Evolutionary conservation across 2,113 vertebrate genomes (phyloP), one percentile per base, ranked within the genome.

Genomic region (Lepus timidus): DNA sequence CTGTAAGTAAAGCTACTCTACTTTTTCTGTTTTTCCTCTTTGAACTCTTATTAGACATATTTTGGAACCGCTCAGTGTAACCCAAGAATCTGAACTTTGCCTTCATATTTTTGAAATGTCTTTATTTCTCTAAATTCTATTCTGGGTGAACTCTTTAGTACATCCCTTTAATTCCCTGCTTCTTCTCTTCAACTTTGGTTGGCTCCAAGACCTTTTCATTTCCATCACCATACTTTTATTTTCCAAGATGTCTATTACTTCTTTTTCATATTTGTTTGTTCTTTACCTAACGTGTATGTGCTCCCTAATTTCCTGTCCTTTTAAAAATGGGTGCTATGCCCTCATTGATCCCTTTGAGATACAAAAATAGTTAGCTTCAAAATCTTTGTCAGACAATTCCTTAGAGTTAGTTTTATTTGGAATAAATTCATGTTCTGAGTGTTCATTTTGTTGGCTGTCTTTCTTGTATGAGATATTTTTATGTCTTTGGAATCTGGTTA

Each of bases 221-320:
- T 91, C 68, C 85, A 33, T 90, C 55, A 75, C 12, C 22, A 61
- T 55, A 58, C 55, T 89, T 74, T 76, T 91, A 80, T 87, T 87
- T 86, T 88, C 23, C 5, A 84, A 87, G 29, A 93, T 83, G 88
- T 92, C 11, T 33, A 1, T 84, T 61, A 83, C 22, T 89, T 82
- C 33, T 67, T 74, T 86, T 81, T 84, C 22, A 90, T 71, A 73
- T 92, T 95, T 89, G 79, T 23, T 20, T 87, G 20, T 49, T 94
- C 33, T 92, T 71, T 55, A 58, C 68, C 90, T 29, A 33, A 25
- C 29, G 13, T 90, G 3, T 29, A 62, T 74, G 25, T 80, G 25
- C 80, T 67, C 27, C 25, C 23, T 44, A 95, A 85, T 78, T 79
- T 88, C 31, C 64, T 92, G 16, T 78, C 49, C 55, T 76, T 90